These are phyloP conservation scores for Aulostomus chinensis DNA, from an alignment of 2,797 vertebrate species.

Conservation along the genomic window DNA sequence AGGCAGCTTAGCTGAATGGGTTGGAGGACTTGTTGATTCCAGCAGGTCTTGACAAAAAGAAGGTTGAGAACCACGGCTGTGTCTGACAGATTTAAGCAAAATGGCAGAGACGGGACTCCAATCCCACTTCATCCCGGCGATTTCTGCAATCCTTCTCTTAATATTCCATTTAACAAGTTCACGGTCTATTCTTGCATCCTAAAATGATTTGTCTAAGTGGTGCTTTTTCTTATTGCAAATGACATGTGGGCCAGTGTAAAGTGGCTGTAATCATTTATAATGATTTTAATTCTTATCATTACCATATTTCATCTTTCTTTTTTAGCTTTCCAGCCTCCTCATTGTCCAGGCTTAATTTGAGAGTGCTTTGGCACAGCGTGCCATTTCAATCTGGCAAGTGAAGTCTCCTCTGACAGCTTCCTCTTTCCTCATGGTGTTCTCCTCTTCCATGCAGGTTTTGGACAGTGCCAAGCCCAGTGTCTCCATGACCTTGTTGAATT, in stretches of 20 bases:
- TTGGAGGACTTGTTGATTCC: too few relatives aligned
- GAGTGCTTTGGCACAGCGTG: slow-evolving; percentile 3
- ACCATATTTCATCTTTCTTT: neutral
- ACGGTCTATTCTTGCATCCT: slow-evolving; percentile 18
- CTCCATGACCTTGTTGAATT: slow-evolving; percentile 22
- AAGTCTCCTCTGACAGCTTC: slow-evolving; percentile 17
- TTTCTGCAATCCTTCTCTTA: neutral
- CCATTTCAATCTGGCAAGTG: slow-evolving; percentile 21
- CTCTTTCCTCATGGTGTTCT: slow-evolving; percentile 16
- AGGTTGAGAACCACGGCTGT: too few relatives aligned
- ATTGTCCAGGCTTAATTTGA: slow-evolving; percentile 3
- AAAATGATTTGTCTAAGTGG: neutral
- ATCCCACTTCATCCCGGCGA: slow-evolving; percentile 7
- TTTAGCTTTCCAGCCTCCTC: neutral
- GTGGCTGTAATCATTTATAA: slow-evolving; percentile 10
- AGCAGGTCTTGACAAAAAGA: too few relatives aligned
- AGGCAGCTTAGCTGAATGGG: too few relatives aligned
- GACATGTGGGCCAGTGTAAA: neutral
- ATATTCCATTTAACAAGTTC: neutral
- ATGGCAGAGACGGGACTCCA: too few relatives aligned
- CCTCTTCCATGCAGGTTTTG: slow-evolving; percentile 12
- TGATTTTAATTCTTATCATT: slow-evolving; percentile 18
- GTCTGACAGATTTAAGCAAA: too few relatives aligned
- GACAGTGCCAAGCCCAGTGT: neutral
- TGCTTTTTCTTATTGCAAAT: neutral